Evolutionary conservation across 2,888 invertebrate species (phyloP), one percentile per base, ranked within the genome.

Genomic region (Azorinus chamasolen): DNA sequence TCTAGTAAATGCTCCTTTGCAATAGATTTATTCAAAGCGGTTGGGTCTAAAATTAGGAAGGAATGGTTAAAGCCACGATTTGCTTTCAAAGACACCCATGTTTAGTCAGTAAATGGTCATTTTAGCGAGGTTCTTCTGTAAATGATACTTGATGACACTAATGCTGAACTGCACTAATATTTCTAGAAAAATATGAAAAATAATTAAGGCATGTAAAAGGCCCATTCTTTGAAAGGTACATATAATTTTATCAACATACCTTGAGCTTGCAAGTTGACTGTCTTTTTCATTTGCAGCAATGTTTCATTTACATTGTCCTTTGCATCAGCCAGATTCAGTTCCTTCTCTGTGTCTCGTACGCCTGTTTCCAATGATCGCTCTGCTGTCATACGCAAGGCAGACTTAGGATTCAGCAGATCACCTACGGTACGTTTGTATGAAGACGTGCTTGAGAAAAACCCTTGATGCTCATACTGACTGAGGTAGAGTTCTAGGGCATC

Each of bases 401-500:
- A 84, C 55, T 86, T 86, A 3, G 86, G 86, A 61, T 82, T 82
- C 41, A 86, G 55, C 12, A 86, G 64, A 50, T 86, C 86, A 51
- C 77, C 78, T 0, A 80, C 81, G 24, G 80, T 77, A 24, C 81
- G 66, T 39, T 77, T 76, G 41, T 86, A 86, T 10, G 69, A 54
- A 20, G 61, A 43, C 37, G 55, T 77, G 10, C 32, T 59, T 32
- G 66, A 57, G 8, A 71, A 53, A 22, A 59, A 24, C 18, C 59
- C 65, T 41, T 66, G 61, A 25, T 51, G 54, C 25, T 73, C 69
- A 78, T 88, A 89, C 76, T 88, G 88, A 22, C 86, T 82, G 39
- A 89, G 77, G 71, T 89, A 89, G 8, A 87, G 86, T 39, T 86
- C 71, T n/a, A 89, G 73, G 16, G 89, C 89, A 50, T 89, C 88